These are phyloP conservation scores for Panurus biarmicus DNA, from an alignment of 2,113 vertebrate genomes.

Conservation along the genomic window DNA sequence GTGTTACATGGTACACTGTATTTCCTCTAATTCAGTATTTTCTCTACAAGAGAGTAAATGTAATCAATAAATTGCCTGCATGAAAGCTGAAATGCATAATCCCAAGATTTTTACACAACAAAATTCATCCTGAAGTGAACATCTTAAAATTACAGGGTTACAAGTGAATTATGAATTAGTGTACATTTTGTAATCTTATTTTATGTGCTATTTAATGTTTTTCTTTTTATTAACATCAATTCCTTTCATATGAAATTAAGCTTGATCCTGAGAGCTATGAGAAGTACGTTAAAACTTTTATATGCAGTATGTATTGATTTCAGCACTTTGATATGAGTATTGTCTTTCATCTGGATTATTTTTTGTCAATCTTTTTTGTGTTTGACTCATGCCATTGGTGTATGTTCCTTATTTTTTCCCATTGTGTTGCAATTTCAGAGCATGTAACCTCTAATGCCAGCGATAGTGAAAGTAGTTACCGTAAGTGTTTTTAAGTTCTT, in stretches of 20 bases:
- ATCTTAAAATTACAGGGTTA: background rate
- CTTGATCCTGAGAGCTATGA: slow-evolving; percentile 50
- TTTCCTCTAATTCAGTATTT: background rate
- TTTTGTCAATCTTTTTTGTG: slow-evolving; percentile 46
- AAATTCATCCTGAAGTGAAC: background rate
- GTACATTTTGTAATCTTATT: background rate
- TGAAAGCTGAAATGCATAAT: background rate
- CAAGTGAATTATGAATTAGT: background rate
- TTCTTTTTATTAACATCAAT: slow-evolving; percentile 45
- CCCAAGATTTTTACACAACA: background rate
- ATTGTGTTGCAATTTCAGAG: slow-evolving; percentile 90
- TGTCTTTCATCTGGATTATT: slow-evolving; percentile 62
- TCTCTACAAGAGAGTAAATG: background rate
- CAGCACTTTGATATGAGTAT: slow-evolving; percentile 37
- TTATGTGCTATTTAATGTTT: slow-evolving; percentile 36
- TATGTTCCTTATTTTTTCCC: slow-evolving; percentile 77
- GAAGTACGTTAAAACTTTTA: slow-evolving; percentile 54
- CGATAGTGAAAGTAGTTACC: slow-evolving; percentile 99
- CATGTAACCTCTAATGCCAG: slow-evolving; percentile 98
- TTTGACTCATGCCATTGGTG: slow-evolving; percentile 54
- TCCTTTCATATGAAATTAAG: slow-evolving; percentile 47
- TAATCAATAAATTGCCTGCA: background rate
- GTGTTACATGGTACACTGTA: background rate
- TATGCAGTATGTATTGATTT: slow-evolving; percentile 53
- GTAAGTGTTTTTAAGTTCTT: slow-evolving; percentile 83